Conservation (phyloP, 2,113 vertebrate species). For the Egretta garzetta region DNA sequence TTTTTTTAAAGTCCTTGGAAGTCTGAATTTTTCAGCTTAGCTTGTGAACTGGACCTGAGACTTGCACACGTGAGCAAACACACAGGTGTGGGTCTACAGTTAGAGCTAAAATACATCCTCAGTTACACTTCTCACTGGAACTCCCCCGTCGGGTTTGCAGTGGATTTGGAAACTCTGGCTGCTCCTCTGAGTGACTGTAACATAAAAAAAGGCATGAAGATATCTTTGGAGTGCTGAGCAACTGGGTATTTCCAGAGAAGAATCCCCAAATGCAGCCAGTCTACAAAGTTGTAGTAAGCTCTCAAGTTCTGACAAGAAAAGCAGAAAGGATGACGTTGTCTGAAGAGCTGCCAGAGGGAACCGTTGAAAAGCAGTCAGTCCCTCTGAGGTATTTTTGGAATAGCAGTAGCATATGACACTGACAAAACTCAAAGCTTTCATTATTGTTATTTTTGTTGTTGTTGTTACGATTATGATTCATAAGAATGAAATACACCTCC, state of each 20-base stretch:
- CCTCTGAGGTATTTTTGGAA: not conserved
- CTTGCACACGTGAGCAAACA: not conserved
- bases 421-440: not conserved
- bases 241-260: slow-evolving; percentile 25
- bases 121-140: not conserved
- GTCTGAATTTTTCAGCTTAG: not conserved
- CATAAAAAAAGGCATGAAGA: not conserved
- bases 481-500: not conserved
- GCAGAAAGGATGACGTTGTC: not conserved
- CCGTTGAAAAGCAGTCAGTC: not conserved
- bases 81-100: not conserved
- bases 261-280: not conserved
- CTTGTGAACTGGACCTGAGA: not conserved
- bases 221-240: not conserved
- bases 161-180: not conserved
- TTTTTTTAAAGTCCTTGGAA: not conserved
- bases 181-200: not conserved
- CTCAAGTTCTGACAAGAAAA: not conserved
- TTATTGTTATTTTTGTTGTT: not conserved
- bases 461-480: not conserved
- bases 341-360: not conserved
- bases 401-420: not conserved
- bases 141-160: not conserved
- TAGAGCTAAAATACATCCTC: not conserved
- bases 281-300: not conserved